Conservation (phyloP, 37 sponge, comb jelly and placozoan genomes). For the Spongilla lacustris region DNA sequence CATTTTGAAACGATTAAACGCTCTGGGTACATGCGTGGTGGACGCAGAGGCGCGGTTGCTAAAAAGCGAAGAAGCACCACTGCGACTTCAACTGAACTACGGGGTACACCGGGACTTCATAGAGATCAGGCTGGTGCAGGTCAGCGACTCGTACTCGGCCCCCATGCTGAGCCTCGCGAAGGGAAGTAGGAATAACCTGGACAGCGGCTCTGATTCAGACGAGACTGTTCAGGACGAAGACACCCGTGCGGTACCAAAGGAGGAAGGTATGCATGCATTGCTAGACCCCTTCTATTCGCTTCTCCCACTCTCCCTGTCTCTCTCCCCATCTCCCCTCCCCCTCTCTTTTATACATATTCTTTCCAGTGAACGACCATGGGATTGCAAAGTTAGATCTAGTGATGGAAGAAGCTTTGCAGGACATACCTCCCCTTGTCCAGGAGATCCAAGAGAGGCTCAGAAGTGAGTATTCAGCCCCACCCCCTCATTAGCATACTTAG, state of each 20-base stretch:
- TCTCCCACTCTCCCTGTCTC: neutral
- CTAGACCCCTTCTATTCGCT: neutral
- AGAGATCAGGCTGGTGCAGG: constrained; percentile 70
- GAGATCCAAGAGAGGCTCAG: constrained; percentile 83
- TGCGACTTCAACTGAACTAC: constrained; percentile 66
- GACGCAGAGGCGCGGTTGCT: constrained; percentile 43
- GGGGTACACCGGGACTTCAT: constrained; percentile 36
- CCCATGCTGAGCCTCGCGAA: constrained; percentile 7
- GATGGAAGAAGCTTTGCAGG: constrained; percentile 80
- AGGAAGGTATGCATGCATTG: constrained; percentile 58
- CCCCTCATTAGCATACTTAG: too few relatives aligned
- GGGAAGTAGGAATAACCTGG: neutral
- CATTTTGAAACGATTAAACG: too few relatives aligned
- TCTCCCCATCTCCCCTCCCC: neutral
- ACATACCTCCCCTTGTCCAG: constrained; percentile 64
- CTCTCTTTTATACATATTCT: neutral
- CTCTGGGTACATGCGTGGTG: too few relatives aligned
- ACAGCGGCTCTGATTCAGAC: constrained; percentile 36
- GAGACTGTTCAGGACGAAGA: constrained; percentile 35
- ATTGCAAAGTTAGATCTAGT: constrained; percentile 58
- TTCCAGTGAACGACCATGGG: constrained; percentile 79
- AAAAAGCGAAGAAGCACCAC: constrained; percentile 51
- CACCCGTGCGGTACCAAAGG: constrained; percentile 55
- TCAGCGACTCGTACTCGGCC: constrained; percentile 20
- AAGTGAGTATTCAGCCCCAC: constrained; percentile 7